Percentiles rank a stretch among this genome's conserved stretches.
Evolutionary conservation across 2,113 vertebrate species (phyloP).

Genomic region (Myrmophylax atrothorax): DNA sequence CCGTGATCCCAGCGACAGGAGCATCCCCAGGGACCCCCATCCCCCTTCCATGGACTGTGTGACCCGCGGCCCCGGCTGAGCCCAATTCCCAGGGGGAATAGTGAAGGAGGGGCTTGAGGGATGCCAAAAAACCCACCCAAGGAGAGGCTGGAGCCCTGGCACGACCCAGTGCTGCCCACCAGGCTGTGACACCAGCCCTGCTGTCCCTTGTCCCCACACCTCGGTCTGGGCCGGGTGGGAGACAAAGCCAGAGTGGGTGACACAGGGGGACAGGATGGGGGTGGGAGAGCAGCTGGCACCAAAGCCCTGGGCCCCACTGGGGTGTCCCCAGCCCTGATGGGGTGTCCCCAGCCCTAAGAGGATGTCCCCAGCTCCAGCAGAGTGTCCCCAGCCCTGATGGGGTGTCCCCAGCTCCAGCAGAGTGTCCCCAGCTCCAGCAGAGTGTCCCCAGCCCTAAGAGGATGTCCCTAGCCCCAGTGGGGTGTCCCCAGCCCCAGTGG

Average conservation of each 20-base stretch:
- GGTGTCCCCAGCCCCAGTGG: fast-evolving
- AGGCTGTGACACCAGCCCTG: background rate
- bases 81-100: background rate
- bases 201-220: background rate
- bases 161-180: fast-evolving
- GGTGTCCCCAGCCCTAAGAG: fast-evolving
- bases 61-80: background rate
- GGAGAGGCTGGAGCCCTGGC: background rate
- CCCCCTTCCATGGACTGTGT: fast-evolving
- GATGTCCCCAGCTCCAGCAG: fast-evolving
- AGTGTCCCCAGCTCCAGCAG: background rate
- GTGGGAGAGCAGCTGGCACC: background rate
- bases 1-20: background rate
- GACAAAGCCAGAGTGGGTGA: background rate
- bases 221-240: background rate
- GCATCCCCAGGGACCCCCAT: background rate
- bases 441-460: background rate
- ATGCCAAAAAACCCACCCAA: background rate
- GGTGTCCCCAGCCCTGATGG: fast-evolving
- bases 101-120: background rate
- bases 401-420: background rate
- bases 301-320: fast-evolving
- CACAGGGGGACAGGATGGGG: fast-evolving
- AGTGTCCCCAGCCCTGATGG: background rate
- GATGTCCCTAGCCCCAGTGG: fast-evolving